Evolutionary conservation across 1,140 invertebrate species (phyloP).

Genomic region (Caenorhabditis tropicalis): DNA sequence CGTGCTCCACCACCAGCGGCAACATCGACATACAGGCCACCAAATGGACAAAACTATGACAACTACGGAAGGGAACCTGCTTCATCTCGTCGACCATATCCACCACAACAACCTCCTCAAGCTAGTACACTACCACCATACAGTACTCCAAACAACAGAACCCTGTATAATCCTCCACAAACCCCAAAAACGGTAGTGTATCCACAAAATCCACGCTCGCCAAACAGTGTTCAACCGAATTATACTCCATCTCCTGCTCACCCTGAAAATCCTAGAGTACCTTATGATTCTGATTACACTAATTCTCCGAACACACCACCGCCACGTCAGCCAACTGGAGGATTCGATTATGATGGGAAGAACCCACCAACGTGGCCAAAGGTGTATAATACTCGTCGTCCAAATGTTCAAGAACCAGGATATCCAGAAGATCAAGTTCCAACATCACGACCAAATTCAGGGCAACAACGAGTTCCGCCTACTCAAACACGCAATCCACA

Average conservation of each 20-base stretch:
- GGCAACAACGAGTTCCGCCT: neutral
- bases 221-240: neutral
- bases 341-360: neutral
- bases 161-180: neutral
- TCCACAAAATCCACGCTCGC: neutral
- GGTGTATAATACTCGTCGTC: neutral
- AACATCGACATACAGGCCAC: slow-evolving; percentile 7
- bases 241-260: neutral
- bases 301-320: neutral
- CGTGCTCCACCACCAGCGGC: slow-evolving; percentile 17
- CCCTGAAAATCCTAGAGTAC: neutral
- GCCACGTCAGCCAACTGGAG: neutral
- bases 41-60: neutral
- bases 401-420: neutral
- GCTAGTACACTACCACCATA: neutral
- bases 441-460: neutral
- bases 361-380: neutral
- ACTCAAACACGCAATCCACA: slow-evolving; percentile 7
- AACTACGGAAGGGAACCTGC: neutral
- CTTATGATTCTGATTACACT: neutral
- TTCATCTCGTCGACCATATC: neutral
- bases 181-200: neutral
- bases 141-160: slow-evolving; percentile 27
- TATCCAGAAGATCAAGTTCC: neutral
- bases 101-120: slow-evolving; percentile 6